Base-by-base conservation (phyloP, 2,113 vertebrate genomes). In the Tapirus terrestris region DNA sequence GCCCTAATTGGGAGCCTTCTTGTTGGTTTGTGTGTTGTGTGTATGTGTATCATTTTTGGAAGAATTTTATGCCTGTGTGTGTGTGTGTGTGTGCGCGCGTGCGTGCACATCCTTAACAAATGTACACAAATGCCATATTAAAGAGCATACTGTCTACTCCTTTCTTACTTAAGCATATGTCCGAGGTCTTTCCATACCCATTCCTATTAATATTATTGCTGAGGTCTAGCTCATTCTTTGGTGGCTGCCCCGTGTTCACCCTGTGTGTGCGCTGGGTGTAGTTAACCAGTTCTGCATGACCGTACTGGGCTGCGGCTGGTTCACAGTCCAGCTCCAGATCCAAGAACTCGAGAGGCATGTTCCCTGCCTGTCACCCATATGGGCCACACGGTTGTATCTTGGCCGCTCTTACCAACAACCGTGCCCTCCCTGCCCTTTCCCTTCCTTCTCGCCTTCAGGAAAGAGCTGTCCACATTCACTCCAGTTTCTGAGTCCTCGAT, bases 211-310 rank as follows among this genome's bases (percentile, higher is more conserved):
- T 53, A 53, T 53, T 53, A 53, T 53, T 16, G 16, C 16, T 53
- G 51, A 53, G 29, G 43, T 23, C 16, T 23, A 0, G 31, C 36
- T 60, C 43, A 6, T 33, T 53, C 20, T 8, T 12, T 48, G 23
- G 51, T 8, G 51, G 53, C 23, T 4, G 10, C 16, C 1, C 36
- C 0, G 2, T 25, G 18, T 88, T 36, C 20, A 8, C 0, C 0
- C 16, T 36, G 8, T n/a, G 16, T 6, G 16, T 0, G 4, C 70
- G 33, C 8, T 33, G 8, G 4, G 13, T 36, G 63, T 5, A 18
- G 43, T 51, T 79, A 20, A 82, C 51, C 6, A 60, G 21, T 23
- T 63, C 17, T 8, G 3, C 5, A 16, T 0, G 29, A 29, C 7
- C 7, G 8, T 23, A 6, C 43, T 5, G 13, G n/a, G 76, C 29